A percentile compares a stretch with the other conserved stretches of the same genome.
Evolutionary conservation across 2,888 invertebrate genomes (phyloP).

Genomic region (Fragum fragum): DNA sequence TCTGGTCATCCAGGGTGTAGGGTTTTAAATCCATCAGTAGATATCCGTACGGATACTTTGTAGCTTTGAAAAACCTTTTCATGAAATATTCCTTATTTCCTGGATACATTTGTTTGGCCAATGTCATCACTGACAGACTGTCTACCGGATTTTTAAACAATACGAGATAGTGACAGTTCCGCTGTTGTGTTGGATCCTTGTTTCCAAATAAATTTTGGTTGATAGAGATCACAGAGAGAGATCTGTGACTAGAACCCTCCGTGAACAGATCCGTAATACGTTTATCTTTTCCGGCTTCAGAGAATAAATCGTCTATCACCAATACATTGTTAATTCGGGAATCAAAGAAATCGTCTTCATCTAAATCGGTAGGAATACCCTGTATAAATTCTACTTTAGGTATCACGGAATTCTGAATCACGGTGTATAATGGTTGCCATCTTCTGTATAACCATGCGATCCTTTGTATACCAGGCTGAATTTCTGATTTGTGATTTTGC

Average conservation of each 20-base stretch:
- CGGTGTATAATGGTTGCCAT: constrained; percentile 54
- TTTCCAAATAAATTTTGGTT: constrained; percentile 39
- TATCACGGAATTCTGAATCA: constrained; percentile 31
- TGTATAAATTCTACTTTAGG: constrained; percentile 57
- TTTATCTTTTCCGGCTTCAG: constrained; percentile 37
- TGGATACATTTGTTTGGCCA: constrained; percentile 52
- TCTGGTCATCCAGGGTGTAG: neutral
- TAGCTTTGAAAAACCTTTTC: constrained; percentile 39
- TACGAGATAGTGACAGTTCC: constrained; percentile 38
- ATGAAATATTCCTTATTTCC: constrained; percentile 32
- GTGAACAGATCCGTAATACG: constrained; percentile 52
- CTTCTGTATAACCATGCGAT: constrained; percentile 59
- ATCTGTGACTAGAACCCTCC: constrained; percentile 44
- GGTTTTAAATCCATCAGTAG: constrained; percentile 36
- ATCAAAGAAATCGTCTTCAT: constrained; percentile 54
- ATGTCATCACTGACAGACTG: constrained; percentile 9
- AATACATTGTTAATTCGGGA: constrained; percentile 48
- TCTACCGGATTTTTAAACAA: constrained; percentile 34
- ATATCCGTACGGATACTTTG: constrained; percentile 36
- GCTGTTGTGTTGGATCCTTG: constrained; percentile 34
- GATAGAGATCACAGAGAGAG: constrained; percentile 24
- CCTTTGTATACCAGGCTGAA: constrained; percentile 55
- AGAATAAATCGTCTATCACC: constrained; percentile 51
- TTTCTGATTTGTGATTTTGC: constrained; percentile 20
- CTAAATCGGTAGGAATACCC: constrained; percentile 44